Base-by-base conservation (phyloP, 1,140 invertebrate species). In the Ceratina australensis region DNA sequence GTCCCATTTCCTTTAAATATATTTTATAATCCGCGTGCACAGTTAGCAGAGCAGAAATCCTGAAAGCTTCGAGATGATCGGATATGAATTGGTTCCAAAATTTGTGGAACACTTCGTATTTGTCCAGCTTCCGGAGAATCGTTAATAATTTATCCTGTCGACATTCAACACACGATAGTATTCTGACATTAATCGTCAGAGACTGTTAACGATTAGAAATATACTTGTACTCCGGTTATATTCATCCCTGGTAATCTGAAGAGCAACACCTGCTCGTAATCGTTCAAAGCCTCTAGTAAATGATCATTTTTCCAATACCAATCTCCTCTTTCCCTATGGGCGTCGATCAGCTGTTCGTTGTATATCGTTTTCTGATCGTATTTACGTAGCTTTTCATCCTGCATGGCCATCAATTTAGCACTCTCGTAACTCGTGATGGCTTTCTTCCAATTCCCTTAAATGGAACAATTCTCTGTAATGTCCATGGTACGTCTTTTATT, bases 11-110 rank as follows among this genome's bases (percentile, higher is more conserved):
- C 13, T 50, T 57, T 0, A 73, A 54, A 60, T 49, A 18, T 68
- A 86, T 84, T 28, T 84, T 86, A 49, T 82, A 86, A 50, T 82
- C 77, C 0, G 84, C 84, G 15, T 82, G 77, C 2, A 60, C 1
- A 0, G 80, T 64, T n/a, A 84, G 15, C 0, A 86, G 56, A n/a
- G 20, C 60, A 0, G 84, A 77, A 0, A 24, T 50, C 49, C 82
- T 79, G 3, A 13, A 16, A 54, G 16, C 5, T n/a, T 54, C 52
- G 12, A 1, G 54, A 7, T 42, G 18, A 50, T 75, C 56, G 3
- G 56, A 4, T 10, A 84, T 64, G 26, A 86, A 86, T 47, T 72
- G 13, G 5, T 76, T 2, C 82, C 82, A 86, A 13, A 79, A 78
- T 20, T 3, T 71, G 20, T 64, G 57, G 54, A 81, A 86, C 4